Evolutionary conservation across 2,113 vertebrate species (phyloP).

Genomic region (Gyps fulvus): DNA sequence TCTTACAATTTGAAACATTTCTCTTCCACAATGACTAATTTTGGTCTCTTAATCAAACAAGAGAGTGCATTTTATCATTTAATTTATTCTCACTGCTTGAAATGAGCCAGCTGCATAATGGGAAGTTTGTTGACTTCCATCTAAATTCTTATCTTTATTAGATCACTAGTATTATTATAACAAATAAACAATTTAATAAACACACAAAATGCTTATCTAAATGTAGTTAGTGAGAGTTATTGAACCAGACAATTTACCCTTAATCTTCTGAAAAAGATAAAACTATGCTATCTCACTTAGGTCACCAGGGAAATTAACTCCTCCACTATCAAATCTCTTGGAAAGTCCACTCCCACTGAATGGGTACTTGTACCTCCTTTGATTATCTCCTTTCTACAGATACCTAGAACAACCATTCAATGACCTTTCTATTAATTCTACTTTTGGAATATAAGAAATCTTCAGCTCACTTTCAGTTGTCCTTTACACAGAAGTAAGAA

Average conservation of each 20-base stretch:
- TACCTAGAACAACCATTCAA: slow-evolving; percentile 74
- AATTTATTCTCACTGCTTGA: slow-evolving; percentile 72
- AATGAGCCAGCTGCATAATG: slow-evolving; percentile 69
- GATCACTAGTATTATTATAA: slow-evolving; percentile 82
- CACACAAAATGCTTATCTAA: slow-evolving; percentile 79
- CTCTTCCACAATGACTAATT: slow-evolving; percentile 62
- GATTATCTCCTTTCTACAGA: slow-evolving; percentile 83
- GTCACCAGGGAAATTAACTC: slow-evolving; percentile 98
- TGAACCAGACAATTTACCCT: slow-evolving; percentile 85
- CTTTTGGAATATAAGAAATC: slow-evolving; percentile 31
- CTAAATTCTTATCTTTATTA: slow-evolving; percentile 72
- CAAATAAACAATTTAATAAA: slow-evolving; percentile 90
- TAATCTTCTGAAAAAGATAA: slow-evolving; percentile 89
- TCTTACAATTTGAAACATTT: slow-evolving; percentile 51
- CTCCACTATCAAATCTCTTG: slow-evolving; percentile 81
- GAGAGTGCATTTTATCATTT: slow-evolving; percentile 67
- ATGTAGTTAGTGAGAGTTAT: slow-evolving; percentile 78
- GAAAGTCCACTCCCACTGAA: slow-evolving; percentile 77
- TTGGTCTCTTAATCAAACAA: slow-evolving; percentile 59
- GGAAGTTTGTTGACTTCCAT: slow-evolving; percentile 69
- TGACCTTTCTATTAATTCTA: slow-evolving; percentile 82
- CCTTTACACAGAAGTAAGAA: slow-evolving; percentile 15
- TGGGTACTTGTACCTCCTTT: slow-evolving; percentile 79
- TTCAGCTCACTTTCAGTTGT: slow-evolving; percentile 54
- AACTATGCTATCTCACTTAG: slow-evolving; percentile 86